Percentiles rank a stretch among this genome's conserved stretches.
These are phyloP conservation scores for Merops nubicus DNA, from an alignment of 2,113 vertebrate genomes.

Conservation along the genomic window DNA sequence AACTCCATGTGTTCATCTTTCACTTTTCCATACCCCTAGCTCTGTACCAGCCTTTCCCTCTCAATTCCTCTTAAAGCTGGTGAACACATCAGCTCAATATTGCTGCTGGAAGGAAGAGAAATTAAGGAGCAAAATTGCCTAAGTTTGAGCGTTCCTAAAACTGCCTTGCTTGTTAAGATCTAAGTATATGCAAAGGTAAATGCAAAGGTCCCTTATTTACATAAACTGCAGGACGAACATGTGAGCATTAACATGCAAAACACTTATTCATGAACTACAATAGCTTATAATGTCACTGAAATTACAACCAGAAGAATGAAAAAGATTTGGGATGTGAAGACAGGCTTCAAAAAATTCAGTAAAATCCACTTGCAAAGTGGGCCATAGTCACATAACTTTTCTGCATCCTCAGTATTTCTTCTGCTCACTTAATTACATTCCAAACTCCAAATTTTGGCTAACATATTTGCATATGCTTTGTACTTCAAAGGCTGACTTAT, in stretches of 20 bases:
- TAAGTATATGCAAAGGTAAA: slow-evolving; percentile 19
- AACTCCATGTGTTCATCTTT: neutral
- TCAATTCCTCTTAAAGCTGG: neutral
- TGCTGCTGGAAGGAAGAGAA: neutral
- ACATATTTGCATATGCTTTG: slow-evolving; percentile 51
- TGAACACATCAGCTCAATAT: neutral
- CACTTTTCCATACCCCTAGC: neutral
- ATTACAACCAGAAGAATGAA: neutral
- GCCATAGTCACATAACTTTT: neutral
- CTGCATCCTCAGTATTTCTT: slow-evolving; percentile 40
- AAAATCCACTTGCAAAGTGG: slow-evolving; percentile 18
- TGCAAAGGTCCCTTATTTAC: neutral
- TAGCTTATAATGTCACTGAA: neutral
- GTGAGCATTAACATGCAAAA: neutral
- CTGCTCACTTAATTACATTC: slow-evolving; percentile 47
- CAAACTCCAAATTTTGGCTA: slow-evolving; percentile 49
- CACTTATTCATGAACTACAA: neutral
- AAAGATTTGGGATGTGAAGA: neutral
- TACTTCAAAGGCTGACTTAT: slow-evolving; percentile 70
- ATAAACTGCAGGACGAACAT: neutral
- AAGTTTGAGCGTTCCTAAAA: neutral
- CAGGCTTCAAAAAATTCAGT: neutral
- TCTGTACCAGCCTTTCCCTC: neutral
- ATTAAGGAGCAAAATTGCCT: neutral
- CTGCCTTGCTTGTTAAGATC: neutral